Evolutionary conservation across 2,113 vertebrate species (phyloP).

Genomic region (Galbula dea): DNA sequence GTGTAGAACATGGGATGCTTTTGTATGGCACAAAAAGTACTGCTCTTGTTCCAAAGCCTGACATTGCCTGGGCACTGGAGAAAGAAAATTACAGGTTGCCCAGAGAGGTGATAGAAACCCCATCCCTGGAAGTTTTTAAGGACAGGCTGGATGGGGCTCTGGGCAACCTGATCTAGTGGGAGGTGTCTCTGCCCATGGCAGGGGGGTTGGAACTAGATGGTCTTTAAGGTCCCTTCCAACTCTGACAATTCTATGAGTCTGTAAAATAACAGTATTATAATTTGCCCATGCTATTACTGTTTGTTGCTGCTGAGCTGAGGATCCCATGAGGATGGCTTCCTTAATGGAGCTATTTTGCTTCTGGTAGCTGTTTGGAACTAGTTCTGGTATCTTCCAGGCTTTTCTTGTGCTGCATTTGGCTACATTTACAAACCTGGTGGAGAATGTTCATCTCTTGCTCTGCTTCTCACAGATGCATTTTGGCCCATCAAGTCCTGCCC

Average conservation of each 20-base stretch:
- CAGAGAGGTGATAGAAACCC: too few species aligned
- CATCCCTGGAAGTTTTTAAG: too few species aligned
- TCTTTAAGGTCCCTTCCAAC: too few species aligned
- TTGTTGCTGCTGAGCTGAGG: neutral
- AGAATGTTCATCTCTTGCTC: neutral
- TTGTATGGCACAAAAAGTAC: neutral
- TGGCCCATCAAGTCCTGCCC: neutral
- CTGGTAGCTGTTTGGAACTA: neutral
- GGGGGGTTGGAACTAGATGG: too few species aligned
- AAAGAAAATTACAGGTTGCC: neutral
- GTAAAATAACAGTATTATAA: too few species aligned
- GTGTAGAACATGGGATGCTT: neutral
- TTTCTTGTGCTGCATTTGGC: neutral
- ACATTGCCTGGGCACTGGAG: neutral
- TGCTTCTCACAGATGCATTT: neutral
- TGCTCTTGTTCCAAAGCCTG: neutral
- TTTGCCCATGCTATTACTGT: neutral
- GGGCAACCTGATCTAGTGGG: too few species aligned
- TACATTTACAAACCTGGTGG: neutral
- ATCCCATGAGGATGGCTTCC: neutral
- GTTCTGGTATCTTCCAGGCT: neutral
- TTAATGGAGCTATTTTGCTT: neutral
- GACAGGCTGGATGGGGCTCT: too few species aligned
- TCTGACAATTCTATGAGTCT: too few species aligned
- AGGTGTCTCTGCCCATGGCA: too few species aligned